phyloP scores from a whole-genome alignment of 2,888 invertebrate species.

The Xestia sexstrigata region DNA sequence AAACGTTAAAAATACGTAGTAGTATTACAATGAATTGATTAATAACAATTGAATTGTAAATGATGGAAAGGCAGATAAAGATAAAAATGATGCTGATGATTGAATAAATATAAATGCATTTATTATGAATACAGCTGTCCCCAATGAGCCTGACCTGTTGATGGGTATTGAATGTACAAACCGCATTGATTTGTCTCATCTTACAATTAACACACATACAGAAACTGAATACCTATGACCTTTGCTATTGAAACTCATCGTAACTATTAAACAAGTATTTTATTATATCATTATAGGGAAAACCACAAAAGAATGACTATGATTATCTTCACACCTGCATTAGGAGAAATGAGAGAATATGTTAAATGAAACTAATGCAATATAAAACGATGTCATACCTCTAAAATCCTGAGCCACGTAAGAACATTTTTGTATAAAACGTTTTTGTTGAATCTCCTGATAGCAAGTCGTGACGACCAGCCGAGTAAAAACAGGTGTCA shows the following conservation, averaged over 20 bases:
- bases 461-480: neutral
- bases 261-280: constrained; percentile 50
- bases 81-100: neutral
- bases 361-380: neutral
- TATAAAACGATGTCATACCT: neutral
- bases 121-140: constrained; percentile 28
- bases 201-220: constrained; percentile 77
- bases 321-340: constrained; percentile 11
- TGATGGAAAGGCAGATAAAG: neutral
- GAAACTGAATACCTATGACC: constrained; percentile 74
- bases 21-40: neutral
- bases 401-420: neutral
- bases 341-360: neutral
- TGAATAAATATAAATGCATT: neutral
- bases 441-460: constrained; percentile 11
- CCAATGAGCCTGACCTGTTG: constrained; percentile 72
- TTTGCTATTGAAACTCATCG: constrained; percentile 65
- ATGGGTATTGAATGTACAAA: constrained; percentile 81
- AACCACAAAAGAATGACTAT: constrained; percentile 52
- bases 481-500: constrained; percentile 18
- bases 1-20: neutral
- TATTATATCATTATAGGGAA: constrained; percentile 32
- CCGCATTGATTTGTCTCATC: constrained; percentile 81
- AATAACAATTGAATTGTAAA: neutral
- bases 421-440: neutral